Evolutionary conservation across 2,888 invertebrate genomes (phyloP).

Genomic region (Euclidia mi): DNA sequence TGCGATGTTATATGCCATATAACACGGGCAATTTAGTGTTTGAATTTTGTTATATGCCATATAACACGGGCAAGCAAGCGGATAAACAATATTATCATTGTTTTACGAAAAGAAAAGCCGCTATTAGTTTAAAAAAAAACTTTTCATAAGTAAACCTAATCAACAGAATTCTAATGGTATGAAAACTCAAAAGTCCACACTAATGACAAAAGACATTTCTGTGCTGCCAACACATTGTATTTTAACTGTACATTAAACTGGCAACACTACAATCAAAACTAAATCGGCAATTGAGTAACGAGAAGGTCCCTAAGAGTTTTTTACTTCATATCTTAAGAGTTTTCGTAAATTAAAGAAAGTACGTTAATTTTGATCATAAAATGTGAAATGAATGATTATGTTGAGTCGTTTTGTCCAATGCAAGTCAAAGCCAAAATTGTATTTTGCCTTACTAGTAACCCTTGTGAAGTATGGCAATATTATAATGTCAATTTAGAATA

Average conservation of each 20-base stretch:
- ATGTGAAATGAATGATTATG: conserved; percentile 31
- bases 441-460: neutral
- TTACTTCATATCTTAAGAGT: conserved; percentile 36
- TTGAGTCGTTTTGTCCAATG: conserved; percentile 37
- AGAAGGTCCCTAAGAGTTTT: conserved; percentile 33
- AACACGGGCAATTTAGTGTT: no score
- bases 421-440: conserved; percentile 26
- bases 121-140: no score
- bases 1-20: no score
- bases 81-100: no score
- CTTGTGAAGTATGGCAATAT: neutral
- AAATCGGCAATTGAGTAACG: conserved; percentile 26
- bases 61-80: no score
- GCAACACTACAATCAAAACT: conserved; percentile 25
- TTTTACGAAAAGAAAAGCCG: no score
- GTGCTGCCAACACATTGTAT: conserved; percentile 33
- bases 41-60: no score
- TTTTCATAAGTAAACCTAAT: conserved; percentile 44
- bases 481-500: conserved; percentile 39
- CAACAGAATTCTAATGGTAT: conserved; percentile 29
- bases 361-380: conserved; percentile 44
- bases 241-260: conserved; percentile 19
- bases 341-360: conserved; percentile 31
- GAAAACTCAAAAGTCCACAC: conserved; percentile 40
- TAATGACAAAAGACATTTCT: conserved; percentile 46